Percentiles rank a stretch among this genome's conserved stretches.
Evolutionary conservation across 2,888 invertebrate species (phyloP).

Genomic region (Eumacrocentrus americanus): DNA sequence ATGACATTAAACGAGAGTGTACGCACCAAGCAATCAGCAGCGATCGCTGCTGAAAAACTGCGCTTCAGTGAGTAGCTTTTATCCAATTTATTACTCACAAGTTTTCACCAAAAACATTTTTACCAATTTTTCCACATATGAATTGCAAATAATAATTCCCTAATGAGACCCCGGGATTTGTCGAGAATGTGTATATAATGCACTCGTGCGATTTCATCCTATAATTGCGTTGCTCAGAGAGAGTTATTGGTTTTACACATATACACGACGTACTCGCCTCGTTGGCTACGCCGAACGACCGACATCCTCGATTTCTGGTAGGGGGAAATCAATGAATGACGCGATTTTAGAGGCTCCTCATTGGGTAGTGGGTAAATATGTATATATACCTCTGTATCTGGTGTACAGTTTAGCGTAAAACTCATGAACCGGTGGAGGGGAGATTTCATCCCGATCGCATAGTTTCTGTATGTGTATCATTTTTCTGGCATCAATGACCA

Average conservation of each 20-base stretch:
- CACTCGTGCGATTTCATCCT: conserved; percentile 1
- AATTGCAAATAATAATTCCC: conserved; percentile 4
- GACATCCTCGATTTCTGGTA: conserved; percentile 28
- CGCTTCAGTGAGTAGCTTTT: too few species aligned
- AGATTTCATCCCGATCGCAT: conserved; percentile 20
- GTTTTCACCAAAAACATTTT: too few species aligned
- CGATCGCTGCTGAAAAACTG: too few species aligned
- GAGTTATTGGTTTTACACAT: conserved; percentile 9
- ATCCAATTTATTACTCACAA: too few species aligned
- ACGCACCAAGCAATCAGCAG: too few species aligned
- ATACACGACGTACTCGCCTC: neutral
- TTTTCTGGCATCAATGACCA: conserved; percentile 1
- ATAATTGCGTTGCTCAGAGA: conserved; percentile 3
- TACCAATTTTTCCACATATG: neutral
- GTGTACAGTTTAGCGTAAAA: too few species aligned
- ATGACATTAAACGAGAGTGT: too few species aligned
- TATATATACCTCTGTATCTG: too few species aligned
- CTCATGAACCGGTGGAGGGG: neutral
- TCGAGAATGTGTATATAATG: neutral
- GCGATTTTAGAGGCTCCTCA: conserved; percentile 28
- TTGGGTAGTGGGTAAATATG: conserved; percentile 4
- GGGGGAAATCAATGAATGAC: conserved; percentile 38
- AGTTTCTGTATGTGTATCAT: neutral
- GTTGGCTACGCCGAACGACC: conserved; percentile 8
- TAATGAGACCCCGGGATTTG: conserved; percentile 10